A percentile compares a stretch with the other conserved stretches of the same genome.
Conservation (phyloP, 2,113 vertebrate genomes). For the Numida meleagris region DNA sequence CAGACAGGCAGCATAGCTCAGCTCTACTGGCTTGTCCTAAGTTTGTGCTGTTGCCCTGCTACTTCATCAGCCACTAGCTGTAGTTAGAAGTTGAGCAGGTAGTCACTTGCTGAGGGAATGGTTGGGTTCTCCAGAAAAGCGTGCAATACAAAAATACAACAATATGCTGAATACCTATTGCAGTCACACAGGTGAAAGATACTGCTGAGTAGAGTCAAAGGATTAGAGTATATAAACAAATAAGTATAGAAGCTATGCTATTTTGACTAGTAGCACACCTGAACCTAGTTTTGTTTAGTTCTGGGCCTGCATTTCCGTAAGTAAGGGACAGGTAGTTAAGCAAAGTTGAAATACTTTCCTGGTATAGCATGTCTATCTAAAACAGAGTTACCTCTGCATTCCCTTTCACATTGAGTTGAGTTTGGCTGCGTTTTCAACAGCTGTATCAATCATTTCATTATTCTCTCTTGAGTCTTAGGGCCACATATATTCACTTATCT, state of each 20-base stretch:
- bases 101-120: not conserved
- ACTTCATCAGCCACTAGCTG: not conserved
- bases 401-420: not conserved
- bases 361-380: not conserved
- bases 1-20: accelerated
- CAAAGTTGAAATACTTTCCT: not conserved
- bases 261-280: not conserved
- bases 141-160: no score
- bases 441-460: not conserved
- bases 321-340: not conserved
- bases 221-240: not conserved
- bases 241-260: accelerated
- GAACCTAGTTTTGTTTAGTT: not conserved
- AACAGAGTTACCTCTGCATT: slow-evolving; percentile 17
- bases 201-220: not conserved
- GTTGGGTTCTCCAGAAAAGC: not conserved
- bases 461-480: not conserved
- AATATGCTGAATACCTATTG: not conserved
- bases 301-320: not conserved
- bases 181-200: not conserved
- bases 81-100: not conserved
- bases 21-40: not conserved
- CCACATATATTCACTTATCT: not conserved
- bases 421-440: not conserved
- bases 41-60: accelerated